Conservation (phyloP, 2,113 vertebrate genomes). For the Brachyistius frenatus region DNA sequence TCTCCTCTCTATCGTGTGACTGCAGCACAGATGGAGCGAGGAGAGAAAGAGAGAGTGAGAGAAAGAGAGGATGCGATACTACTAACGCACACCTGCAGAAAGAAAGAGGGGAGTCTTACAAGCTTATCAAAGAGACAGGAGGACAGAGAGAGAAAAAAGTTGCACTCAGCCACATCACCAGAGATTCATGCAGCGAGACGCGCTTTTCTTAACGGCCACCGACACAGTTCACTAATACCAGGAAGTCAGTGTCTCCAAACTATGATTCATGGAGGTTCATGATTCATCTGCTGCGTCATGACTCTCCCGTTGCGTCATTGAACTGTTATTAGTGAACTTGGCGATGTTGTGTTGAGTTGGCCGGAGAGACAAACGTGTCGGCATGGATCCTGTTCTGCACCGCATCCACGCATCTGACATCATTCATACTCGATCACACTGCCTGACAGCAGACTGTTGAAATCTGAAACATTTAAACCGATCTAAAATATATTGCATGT, state of each 20-base stretch:
- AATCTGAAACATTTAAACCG: conserved; percentile 25
- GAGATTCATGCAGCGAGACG: conserved; percentile 75
- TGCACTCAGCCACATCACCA: conserved; percentile 62
- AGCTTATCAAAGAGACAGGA: conserved; percentile 37
- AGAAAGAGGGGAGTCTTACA: conserved; percentile 51
- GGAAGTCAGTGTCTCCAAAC: conserved; percentile 36
- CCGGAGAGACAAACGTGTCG: conserved; percentile 60
- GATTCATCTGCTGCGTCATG: conserved; percentile 15
- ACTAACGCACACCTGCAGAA: conserved; percentile 85
- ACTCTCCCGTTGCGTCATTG: conserved; percentile 23
- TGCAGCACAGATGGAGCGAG: conserved; percentile 69
- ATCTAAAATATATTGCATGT: conserved; percentile 23
- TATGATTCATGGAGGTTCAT: conserved; percentile 23
- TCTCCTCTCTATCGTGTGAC: conserved; percentile 72
- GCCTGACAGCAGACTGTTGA: conserved; percentile 15
- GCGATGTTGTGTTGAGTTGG: conserved; percentile 40
- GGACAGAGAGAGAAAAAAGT: conserved; percentile 51
- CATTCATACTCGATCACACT: conserved; percentile 70
- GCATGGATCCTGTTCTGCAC: conserved; percentile 72
- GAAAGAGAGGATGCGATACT: conserved; percentile 73
- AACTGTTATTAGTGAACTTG: conserved; percentile 55
- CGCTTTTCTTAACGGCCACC: conserved; percentile 56
- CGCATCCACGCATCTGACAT: conserved; percentile 72
- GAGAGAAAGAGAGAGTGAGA: conserved; percentile 68
- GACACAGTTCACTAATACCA: conserved; percentile 72